Conservation (phyloP, 2,113 vertebrate species). For the Haplochromis vanheusdeni region DNA sequence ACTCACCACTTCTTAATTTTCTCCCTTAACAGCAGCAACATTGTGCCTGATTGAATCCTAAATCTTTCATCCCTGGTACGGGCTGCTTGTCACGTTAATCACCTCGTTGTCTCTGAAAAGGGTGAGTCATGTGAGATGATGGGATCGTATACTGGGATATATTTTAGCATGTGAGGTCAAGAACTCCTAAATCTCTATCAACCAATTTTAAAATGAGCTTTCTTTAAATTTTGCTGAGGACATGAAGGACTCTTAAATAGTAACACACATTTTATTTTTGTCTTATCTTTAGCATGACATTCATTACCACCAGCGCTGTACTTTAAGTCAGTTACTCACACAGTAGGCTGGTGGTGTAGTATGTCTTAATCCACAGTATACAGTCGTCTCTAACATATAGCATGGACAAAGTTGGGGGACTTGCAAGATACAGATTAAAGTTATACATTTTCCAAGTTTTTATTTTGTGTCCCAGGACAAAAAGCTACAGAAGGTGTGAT, state of each 20-base stretch:
- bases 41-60: conserved; percentile 51
- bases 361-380: not conserved
- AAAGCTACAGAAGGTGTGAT: not conserved
- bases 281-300: not conserved
- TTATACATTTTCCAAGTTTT: not conserved
- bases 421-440: not conserved
- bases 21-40: conserved; percentile 24
- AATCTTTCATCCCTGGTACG: conserved; percentile 42
- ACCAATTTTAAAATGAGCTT: not conserved
- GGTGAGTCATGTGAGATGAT: conserved; percentile 7
- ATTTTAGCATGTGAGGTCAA: not conserved
- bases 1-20: conserved; percentile 43
- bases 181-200: not conserved
- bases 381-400: not conserved
- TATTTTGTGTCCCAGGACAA: not conserved
- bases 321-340: not conserved
- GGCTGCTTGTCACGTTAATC: conserved; percentile 34
- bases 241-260: not conserved
- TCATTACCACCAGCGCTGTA: not conserved
- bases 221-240: not conserved
- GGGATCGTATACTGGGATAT: not conserved
- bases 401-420: not conserved
- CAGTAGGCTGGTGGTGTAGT: not conserved
- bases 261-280: not conserved
- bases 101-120: not conserved